A percentile compares a stretch with the other conserved stretches of the same genome.
These are phyloP conservation scores for Brenthis ino DNA, from an alignment of 2,888 invertebrate genomes.

Conservation along the genomic window DNA sequence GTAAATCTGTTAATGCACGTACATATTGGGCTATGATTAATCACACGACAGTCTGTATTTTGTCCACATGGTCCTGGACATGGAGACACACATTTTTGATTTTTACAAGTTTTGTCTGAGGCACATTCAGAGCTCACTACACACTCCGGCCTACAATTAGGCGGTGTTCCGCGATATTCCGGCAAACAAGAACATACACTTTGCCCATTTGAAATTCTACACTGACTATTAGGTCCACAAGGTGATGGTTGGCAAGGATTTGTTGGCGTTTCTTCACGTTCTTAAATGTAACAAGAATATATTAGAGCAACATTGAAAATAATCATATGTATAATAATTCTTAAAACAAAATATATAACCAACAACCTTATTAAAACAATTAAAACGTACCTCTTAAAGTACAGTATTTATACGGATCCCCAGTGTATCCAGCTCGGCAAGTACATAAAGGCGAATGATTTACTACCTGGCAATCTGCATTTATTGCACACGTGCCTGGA, in stretches of 20 bases:
- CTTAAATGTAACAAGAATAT: constrained; percentile 47
- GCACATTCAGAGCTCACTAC: constrained; percentile 87
- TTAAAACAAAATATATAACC: constrained; percentile 8
- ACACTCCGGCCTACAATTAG: constrained; percentile 88
- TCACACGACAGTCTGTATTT: constrained; percentile 86
- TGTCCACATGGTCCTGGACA: constrained; percentile 88
- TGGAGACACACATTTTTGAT: constrained; percentile 87
- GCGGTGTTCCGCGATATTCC: constrained; percentile 85
- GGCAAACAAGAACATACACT: constrained; percentile 88
- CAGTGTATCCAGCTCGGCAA: constrained; percentile 85
- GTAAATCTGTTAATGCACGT: constrained; percentile 83
- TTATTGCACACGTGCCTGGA: constrained; percentile 88
- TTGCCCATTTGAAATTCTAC: constrained; percentile 80
- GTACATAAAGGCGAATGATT: constrained; percentile 87
- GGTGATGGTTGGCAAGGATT: constrained; percentile 84
- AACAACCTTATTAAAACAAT: background rate
- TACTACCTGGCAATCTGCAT: constrained; percentile 88
- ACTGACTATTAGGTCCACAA: constrained; percentile 85
- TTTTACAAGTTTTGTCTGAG: constrained; percentile 84
- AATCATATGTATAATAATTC: background rate
- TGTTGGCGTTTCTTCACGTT: constrained; percentile 58
- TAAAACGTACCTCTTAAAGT: constrained; percentile 59
- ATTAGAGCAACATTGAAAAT: constrained; percentile 1
- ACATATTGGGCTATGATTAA: constrained; percentile 88
- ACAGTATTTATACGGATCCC: constrained; percentile 88